Base-by-base conservation (phyloP, 2,113 vertebrate genomes). In the Eulemur macaco region DNA sequence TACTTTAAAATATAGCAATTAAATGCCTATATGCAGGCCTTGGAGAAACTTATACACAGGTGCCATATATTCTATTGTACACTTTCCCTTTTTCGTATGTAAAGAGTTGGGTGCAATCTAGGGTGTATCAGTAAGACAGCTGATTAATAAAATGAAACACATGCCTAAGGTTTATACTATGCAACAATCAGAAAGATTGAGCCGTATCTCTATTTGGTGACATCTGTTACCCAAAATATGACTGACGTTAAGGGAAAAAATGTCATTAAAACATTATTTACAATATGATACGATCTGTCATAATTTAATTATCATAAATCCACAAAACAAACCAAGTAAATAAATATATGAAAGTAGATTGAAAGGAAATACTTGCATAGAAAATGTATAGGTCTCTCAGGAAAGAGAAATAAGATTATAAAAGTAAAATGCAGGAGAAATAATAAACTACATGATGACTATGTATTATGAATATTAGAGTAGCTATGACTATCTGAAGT, bases 361-460 rank as follows among this genome's bases (percentile, higher is more conserved):
- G 37, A 39, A 95, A 96, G 15, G 54, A 91, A 94, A 91, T 89
- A 93, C 25, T 95, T 80, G 78, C 93, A 88, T 77, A 86, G 58
- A 91, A 96, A 96, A 97, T 96, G 58, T 96, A 89, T 89, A 83
- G 77, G 37, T 95, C 3, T 9, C 37, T 74, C 47, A 89, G 27
- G 29, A 47, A 39, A 85, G 5, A 42, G 34, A 93, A 96, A 91
- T 93, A 94, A 89, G 52, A 73, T 93, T 93, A 84, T 83, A 90
- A 94, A 91, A 86, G 45, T 93, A 88, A 96, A 91, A 85, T 73
- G 20, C 52, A 86, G 5, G 29, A 20, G 29, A 88, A 91, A 97
- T 95, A 90, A 77, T 93, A 95, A 96, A 97, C 66, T 80, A 8
- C 21, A 77, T 1, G 64, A 50, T 89, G 78, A 58, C n/a, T 69